Evolutionary conservation across 1,140 invertebrate genomes (phyloP), one percentile per base, ranked within the genome.

Genomic region (Zaprionus africanus): DNA sequence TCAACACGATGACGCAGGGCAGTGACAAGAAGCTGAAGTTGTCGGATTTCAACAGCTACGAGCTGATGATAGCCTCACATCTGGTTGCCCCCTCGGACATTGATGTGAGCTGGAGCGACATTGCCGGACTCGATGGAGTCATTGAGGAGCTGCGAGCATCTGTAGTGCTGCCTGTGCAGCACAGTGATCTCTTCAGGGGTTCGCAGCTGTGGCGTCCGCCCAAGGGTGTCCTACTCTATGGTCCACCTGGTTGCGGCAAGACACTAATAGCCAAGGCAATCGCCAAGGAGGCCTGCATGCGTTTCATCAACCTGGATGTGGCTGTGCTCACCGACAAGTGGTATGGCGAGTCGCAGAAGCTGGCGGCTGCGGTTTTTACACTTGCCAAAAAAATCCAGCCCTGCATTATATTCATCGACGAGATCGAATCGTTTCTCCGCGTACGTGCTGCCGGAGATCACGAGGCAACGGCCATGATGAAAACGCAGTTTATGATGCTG

Each of bases 401-500:
- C 1, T 97, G 97, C 73, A 99, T 98, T 64, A 97, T 99, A 62
- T 98, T 99, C 87, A 97, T 99, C 90, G 99, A 99, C 94, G 99
- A 99, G 95, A 99, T 99, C 82, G 98, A 99, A 94, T 99, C 98
- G 12, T 99, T 99, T 93, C 93, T 99, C 68, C 95, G 98, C 59
- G 95, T 95, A 22, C 95, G 99, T 56, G 96, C 96, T 83, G 94
- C 95, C 1, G 95, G 96, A 78, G 99, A 99, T 94, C 98, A 99
- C 92, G 99, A 99, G 93, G 98, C 98, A 1, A 99, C 99, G 1
- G 98, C 98, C 7, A 99, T 99, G 98, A 99, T 99, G 96, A 99
- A 99, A 94, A 96, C 97, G 34, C 96, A 97, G 92, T 98, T 98
- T 88, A 97, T 98, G 96, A 96, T 96, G 24, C 92, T 97, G 36